phyloP scores from a whole-genome alignment of 2,888 invertebrate species.

The Protophormia terraenovae region DNA sequence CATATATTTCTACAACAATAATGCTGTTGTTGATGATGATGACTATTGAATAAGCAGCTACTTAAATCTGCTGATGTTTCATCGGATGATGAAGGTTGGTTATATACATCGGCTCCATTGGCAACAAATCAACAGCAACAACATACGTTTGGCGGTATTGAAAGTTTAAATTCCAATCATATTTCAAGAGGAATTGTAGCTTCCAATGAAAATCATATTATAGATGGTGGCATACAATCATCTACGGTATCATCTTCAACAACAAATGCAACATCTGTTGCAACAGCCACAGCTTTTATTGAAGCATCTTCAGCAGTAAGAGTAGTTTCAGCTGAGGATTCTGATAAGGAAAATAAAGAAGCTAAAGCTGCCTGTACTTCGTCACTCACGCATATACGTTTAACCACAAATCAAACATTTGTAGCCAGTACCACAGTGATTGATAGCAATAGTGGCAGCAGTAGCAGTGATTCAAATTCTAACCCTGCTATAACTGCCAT shows the following conservation, averaged over 20 bases:
- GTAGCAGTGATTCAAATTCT: neutral
- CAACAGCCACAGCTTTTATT: conserved; percentile 38
- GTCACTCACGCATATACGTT: conserved; percentile 51
- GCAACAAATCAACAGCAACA: conserved; percentile 59
- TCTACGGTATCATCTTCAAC: conserved; percentile 76
- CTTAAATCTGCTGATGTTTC: conserved; percentile 83
- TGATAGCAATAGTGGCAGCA: conserved; percentile 24
- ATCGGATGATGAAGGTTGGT: conserved; percentile 83
- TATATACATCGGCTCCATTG: conserved; percentile 75
- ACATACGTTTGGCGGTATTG: conserved; percentile 58
- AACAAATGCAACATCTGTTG: conserved; percentile 59
- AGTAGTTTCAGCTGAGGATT: conserved; percentile 74
- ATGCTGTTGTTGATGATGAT: conserved; percentile 5
- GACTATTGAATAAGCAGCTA: conserved; percentile 71
- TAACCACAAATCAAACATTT: conserved; percentile 55
- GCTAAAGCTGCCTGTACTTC: conserved; percentile 70
- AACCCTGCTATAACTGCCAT: conserved; percentile 20
- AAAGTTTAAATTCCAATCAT: conserved; percentile 64
- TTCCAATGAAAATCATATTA: conserved; percentile 44
- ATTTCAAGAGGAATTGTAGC: conserved; percentile 59
- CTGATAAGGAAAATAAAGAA: conserved; percentile 81
- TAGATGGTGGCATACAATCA: conserved; percentile 75
- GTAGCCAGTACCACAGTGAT: conserved; percentile 39
- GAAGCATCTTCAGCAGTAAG: conserved; percentile 54
- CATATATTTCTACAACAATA: conserved; percentile 4